Conservation (phyloP, 2,888 invertebrate species). For the Teinopalpus imperialis region DNA sequence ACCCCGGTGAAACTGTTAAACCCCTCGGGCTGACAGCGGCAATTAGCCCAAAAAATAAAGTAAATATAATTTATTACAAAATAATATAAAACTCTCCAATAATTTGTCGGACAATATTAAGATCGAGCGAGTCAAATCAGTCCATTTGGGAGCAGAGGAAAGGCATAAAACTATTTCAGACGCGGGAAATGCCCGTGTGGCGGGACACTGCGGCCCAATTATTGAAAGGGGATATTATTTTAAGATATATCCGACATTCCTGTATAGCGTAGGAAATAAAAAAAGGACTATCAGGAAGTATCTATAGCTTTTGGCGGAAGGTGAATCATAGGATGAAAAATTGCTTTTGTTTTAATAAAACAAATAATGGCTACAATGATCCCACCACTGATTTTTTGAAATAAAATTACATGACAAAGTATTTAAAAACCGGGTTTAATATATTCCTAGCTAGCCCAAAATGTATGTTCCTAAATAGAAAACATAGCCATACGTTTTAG, state of each 20-base stretch:
- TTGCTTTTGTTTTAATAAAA: too few relatives aligned
- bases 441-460: too few relatives aligned
- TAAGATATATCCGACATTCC: slow-evolving; percentile 58
- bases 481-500: slow-evolving; percentile 2
- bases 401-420: too few relatives aligned
- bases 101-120: slow-evolving; percentile 20
- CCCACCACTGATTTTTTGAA: too few relatives aligned
- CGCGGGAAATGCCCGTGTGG: slow-evolving; percentile 46
- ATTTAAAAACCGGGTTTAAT: too few relatives aligned
- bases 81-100: too few relatives aligned
- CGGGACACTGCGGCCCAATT: slow-evolving; percentile 51
- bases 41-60: too few relatives aligned
- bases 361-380: too few relatives aligned
- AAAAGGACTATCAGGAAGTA: slow-evolving; percentile 35
- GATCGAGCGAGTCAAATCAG: slow-evolving; percentile 11
- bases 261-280: slow-evolving; percentile 35
- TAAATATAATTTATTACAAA: too few relatives aligned
- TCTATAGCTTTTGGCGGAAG: neutral
- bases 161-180: slow-evolving; percentile 51
- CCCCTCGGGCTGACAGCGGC: too few relatives aligned
- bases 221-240: slow-evolving; percentile 73
- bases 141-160: slow-evolving; percentile 24
- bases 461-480: slow-evolving; percentile 1
- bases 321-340: slow-evolving; percentile 13
- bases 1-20: too few relatives aligned